phyloP scores from a whole-genome alignment of 2,113 vertebrate species.

The Rissa tridactyla region DNA sequence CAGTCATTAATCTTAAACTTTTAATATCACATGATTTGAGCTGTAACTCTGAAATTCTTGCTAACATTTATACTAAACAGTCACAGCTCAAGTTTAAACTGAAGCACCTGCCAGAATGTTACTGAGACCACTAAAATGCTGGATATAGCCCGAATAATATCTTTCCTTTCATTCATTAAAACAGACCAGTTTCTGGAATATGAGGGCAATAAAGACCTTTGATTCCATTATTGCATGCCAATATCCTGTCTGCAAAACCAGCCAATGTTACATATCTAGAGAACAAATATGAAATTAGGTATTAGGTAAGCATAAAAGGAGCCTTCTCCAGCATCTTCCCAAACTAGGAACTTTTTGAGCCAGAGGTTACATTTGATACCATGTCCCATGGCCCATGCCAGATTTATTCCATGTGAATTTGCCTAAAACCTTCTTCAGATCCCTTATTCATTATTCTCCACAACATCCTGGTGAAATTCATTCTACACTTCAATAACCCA shows the following conservation, averaged over 20 bases:
- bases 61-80: neutral
- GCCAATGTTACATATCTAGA: neutral
- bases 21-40: neutral
- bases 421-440: neutral
- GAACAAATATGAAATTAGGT: neutral
- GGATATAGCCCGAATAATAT: neutral
- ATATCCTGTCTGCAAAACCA: neutral
- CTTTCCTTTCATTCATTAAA: neutral
- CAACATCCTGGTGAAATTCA: neutral
- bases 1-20: neutral
- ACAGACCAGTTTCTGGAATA: neutral
- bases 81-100: neutral
- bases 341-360: neutral
- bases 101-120: neutral
- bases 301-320: neutral
- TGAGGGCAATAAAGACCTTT: neutral
- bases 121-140: neutral
- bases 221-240: neutral
- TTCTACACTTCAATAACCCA: neutral
- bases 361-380: neutral
- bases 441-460: neutral
- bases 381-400: neutral
- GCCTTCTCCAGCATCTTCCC: neutral
- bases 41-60: neutral
- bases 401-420: neutral